Evolutionary conservation across 2,888 invertebrate species (phyloP).

Genomic region (Spodoptera littoralis): DNA sequence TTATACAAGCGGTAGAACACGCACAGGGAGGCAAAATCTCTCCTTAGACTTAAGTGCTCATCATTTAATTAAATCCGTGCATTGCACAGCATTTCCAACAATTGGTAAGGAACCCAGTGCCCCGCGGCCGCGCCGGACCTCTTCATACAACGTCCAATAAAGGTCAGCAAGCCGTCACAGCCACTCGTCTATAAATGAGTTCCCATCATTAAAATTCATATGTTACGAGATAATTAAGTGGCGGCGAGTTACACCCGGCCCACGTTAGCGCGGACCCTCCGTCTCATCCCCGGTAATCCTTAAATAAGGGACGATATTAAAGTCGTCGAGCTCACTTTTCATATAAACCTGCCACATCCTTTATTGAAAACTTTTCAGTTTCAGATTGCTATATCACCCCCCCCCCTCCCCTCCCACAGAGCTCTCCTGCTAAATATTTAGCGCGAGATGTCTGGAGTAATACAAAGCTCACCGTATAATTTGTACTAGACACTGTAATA

Average conservation of each 20-base stretch:
- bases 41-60: too few relatives aligned
- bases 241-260: constrained; percentile 16
- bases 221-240: constrained; percentile 50
- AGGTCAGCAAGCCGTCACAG: constrained; percentile 15
- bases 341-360: constrained; percentile 37
- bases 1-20: too few relatives aligned
- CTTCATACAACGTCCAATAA: constrained; percentile 19
- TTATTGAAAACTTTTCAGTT: constrained; percentile 27
- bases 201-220: constrained; percentile 52
- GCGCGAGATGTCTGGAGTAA: neutral
- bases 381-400: constrained; percentile 6
- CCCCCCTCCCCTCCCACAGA: too few relatives aligned
- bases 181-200: constrained; percentile 25
- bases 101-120: too few relatives aligned
- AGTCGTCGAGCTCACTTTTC: constrained; percentile 26
- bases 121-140: neutral
- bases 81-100: neutral
- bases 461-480: neutral
- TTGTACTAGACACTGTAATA: neutral
- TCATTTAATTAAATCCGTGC: neutral
- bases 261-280: constrained; percentile 13
- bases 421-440: neutral
- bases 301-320: constrained; percentile 60
- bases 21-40: too few relatives aligned
- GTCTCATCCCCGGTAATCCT: constrained; percentile 45